Evolutionary conservation across 2,797 vertebrate species (phyloP).

Genomic region (Gadopsis marmoratus): DNA sequence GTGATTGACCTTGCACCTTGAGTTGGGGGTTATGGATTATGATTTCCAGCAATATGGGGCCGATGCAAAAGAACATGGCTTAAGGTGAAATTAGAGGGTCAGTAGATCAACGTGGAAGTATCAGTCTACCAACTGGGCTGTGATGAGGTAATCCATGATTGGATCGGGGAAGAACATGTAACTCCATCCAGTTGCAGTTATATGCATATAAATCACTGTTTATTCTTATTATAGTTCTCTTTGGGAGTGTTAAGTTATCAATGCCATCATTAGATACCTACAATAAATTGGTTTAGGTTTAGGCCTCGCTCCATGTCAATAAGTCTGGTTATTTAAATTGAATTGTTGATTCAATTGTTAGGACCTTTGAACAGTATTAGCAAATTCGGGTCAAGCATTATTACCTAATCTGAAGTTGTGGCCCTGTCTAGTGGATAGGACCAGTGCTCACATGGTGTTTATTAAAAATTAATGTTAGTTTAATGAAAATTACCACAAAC

Average conservation of each 20-base stretch:
- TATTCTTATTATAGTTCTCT: slow-evolving; percentile 7
- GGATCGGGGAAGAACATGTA: neutral
- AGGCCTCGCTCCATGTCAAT: slow-evolving; percentile 5
- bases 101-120: neutral
- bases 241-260: neutral
- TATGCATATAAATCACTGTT: slow-evolving; percentile 8
- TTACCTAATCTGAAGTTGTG: neutral
- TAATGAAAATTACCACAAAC: neutral
- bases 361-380: neutral
- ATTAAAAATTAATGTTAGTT: neutral
- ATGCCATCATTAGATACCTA: neutral
- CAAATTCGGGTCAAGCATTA: neutral
- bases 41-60: neutral
- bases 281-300: too few species aligned
- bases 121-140: neutral
- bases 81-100: slow-evolving; percentile 6
- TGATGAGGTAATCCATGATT: neutral
- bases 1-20: slow-evolving; percentile 10
- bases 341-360: too few species aligned
- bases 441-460: neutral
- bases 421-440: neutral
- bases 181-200: neutral
- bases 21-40: neutral
- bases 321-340: slow-evolving; percentile 3
- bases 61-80: neutral